Conservation (phyloP, 2,113 vertebrate species). For the Brachyhypopomus gauderio region DNA sequence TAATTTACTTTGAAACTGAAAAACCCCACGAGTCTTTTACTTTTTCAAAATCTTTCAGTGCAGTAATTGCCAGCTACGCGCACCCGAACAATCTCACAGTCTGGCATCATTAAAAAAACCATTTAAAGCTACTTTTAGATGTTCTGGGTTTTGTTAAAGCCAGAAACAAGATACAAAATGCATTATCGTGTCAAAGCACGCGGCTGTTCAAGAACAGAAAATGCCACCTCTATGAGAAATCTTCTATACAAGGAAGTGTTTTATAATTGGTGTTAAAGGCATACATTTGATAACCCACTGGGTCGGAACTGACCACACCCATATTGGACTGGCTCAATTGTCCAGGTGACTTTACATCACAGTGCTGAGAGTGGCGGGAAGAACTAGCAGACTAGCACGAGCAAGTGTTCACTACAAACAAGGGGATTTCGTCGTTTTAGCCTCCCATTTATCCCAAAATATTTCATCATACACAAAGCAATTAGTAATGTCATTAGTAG, state of each 20-base stretch:
- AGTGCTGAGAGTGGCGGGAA: slow-evolving; percentile 59
- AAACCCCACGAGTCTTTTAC: not conserved
- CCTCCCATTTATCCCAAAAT: slow-evolving; percentile 79
- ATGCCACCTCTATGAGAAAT: slow-evolving; percentile 27
- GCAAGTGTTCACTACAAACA: slow-evolving; percentile 79
- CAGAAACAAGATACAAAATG: slow-evolving; percentile 55
- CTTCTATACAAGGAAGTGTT: slow-evolving; percentile 51
- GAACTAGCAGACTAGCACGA: slow-evolving; percentile 33
- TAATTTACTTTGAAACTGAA: not conserved
- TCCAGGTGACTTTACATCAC: slow-evolving; percentile 66
- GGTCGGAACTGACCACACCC: slow-evolving; percentile 54
- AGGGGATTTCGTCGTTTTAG: slow-evolving; percentile 84
- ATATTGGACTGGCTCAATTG: slow-evolving; percentile 69
- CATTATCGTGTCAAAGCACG: slow-evolving; percentile 58
- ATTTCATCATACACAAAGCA: slow-evolving; percentile 70
- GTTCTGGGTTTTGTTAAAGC: slow-evolving; percentile 48
- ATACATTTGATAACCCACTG: slow-evolving; percentile 62
- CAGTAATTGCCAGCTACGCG: slow-evolving; percentile 1
- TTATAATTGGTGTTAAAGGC: slow-evolving; percentile 63
- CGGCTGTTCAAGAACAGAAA: slow-evolving; percentile 51
- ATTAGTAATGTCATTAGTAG: too few relatives aligned
- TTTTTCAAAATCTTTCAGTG: not conserved
- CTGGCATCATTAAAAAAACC: not conserved
- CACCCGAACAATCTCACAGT: not conserved
- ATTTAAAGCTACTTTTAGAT: slow-evolving; percentile 19